Percentiles rank a stretch among this genome's conserved stretches.
phyloP scores from a whole-genome alignment of 2,888 invertebrate genomes.

The Chromoteleia sp. region DNA sequence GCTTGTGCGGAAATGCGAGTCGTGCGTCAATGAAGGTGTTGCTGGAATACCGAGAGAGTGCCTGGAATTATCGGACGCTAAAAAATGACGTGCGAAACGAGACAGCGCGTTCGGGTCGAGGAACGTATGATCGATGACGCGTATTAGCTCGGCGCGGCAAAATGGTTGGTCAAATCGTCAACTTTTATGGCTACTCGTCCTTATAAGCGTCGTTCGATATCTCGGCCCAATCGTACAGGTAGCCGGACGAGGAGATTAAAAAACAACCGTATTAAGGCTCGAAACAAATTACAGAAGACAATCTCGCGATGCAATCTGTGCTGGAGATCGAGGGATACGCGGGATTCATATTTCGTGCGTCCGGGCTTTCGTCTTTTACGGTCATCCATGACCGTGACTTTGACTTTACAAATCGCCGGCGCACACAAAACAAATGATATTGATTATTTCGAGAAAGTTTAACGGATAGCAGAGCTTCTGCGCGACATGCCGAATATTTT shows the following conservation, averaged over 20 bases:
- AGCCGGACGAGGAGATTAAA: constrained; percentile 73
- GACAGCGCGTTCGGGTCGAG: background rate
- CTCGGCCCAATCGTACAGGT: constrained; percentile 72
- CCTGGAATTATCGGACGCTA: constrained; percentile 34
- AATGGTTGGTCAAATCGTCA: constrained; percentile 60
- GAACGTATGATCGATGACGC: constrained; percentile 42
- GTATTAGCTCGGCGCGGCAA: constrained; percentile 34
- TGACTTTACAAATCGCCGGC: constrained; percentile 56
- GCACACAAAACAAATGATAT: constrained; percentile 46
- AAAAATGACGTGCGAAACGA: constrained; percentile 3
- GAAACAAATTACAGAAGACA: constrained; percentile 78
- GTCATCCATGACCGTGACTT: constrained; percentile 53
- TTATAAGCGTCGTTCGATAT: constrained; percentile 47
- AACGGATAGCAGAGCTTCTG: constrained; percentile 7
- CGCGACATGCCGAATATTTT: constrained; percentile 17
- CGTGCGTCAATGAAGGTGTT: constrained; percentile 41
- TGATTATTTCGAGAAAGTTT: constrained; percentile 52
- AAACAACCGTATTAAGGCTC: constrained; percentile 78
- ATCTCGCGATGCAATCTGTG: constrained; percentile 78
- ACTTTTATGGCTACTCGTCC: constrained; percentile 50
- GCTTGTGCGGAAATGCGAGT: constrained; percentile 28
- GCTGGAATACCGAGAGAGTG: constrained; percentile 34
- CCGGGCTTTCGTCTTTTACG: constrained; percentile 60
- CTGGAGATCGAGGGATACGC: constrained; percentile 76
- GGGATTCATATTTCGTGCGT: constrained; percentile 77